Conservation (phyloP, 2,113 vertebrate species). For the Micronisus gabar region DNA sequence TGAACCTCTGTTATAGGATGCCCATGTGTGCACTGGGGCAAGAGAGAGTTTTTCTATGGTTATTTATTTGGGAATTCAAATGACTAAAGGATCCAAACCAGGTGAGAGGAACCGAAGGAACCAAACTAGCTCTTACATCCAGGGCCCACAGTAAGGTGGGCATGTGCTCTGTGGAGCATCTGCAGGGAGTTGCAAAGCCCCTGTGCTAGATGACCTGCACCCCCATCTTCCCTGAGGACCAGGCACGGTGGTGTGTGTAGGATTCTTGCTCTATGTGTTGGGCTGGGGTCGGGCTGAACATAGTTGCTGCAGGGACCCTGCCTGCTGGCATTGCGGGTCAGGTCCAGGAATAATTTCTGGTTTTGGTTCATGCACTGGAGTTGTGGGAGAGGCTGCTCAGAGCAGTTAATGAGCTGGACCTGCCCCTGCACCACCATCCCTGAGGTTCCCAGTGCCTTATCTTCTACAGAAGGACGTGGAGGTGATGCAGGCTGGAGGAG, state of each 20-base stretch:
- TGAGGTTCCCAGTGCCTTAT: background rate
- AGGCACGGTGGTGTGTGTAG: too few relatives aligned
- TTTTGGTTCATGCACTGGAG: background rate
- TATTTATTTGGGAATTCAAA: background rate
- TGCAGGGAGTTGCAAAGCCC: background rate
- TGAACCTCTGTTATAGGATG: background rate
- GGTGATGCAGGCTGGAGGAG: background rate
- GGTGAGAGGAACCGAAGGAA: background rate
- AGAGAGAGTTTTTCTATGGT: background rate
- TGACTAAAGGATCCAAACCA: background rate
- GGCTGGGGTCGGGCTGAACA: background rate
- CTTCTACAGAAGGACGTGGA: background rate
- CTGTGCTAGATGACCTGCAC: background rate
- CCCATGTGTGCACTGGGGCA: rapidly evolving
- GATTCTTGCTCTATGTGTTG: too few relatives aligned
- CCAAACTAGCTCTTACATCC: background rate
- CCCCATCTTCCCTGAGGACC: background rate
- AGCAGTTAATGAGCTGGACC: too few relatives aligned
- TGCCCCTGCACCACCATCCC: background rate
- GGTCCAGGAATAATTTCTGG: background rate
- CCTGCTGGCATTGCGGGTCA: background rate
- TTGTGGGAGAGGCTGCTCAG: background rate
- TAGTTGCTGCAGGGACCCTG: background rate
- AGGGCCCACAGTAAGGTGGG: rapidly evolving
- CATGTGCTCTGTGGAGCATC: background rate